Base-by-base conservation (phyloP, 2,797 vertebrate species). In the Notoglanidium macrostoma region DNA sequence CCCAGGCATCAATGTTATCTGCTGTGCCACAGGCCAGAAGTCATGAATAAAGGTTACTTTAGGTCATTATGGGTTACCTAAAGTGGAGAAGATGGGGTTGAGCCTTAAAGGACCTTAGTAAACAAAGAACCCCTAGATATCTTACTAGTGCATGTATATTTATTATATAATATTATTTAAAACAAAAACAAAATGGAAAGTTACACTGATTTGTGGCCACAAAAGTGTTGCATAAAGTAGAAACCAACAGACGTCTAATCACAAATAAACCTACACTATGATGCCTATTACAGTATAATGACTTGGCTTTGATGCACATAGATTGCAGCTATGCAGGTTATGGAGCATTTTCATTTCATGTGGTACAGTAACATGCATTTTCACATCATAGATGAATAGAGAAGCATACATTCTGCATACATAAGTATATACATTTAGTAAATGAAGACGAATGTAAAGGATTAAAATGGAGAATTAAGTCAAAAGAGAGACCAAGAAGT, bases 401-500 rank as follows among this genome's bases (percentile, higher is more conserved):
- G 46, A 68, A 84, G 17, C 4, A 57, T 19, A 61, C 14, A 9
- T 72, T 10, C 11, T 72, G 23, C 11, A 26, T 59, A 55, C 3
- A 65, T 78, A 11, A 55, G 46, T 14, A 17, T 54, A 51, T 32
- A 7, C 61, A 40, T 54, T 8, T 74, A 85, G 61, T 15, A 55
- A 35, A 19, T 26, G 70, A 29, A 21, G 51, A 19, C 44, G 51
- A 40, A 49, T 74, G 49, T 29, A 35, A 65, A 80, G 23, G 29
- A 87, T 84, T 65, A 89, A 90, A 91, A 91, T 89, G 73, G 86
- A 91, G 89, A 91, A 87, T 89, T 84, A 89, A 88, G 87, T 88
- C 84, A 63, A 86, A 86, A 85, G 21, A 88, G 81, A 84, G 80
- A 89, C 54, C 76, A 87, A 77, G 85, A 80, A 94, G 94, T 94